phyloP scores from a whole-genome alignment of 2,113 vertebrate genomes.

The Anseranas semipalmata region DNA sequence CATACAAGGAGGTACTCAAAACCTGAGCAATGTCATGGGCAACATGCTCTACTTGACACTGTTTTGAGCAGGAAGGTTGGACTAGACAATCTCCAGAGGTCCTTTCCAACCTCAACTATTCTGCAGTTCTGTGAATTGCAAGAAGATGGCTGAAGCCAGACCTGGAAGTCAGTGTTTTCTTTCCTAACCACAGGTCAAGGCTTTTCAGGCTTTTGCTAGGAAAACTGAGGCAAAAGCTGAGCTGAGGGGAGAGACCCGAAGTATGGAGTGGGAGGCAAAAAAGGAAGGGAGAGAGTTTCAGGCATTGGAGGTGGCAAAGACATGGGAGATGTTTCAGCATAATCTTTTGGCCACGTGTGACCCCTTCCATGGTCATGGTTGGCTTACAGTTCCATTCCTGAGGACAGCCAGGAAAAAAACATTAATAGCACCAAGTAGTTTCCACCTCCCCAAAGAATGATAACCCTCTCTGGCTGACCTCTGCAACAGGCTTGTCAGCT shows the following conservation, averaged over 20 bases:
- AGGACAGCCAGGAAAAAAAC: constrained; percentile 63
- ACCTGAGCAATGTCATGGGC: background rate
- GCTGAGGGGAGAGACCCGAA: background rate
- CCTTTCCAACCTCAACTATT: background rate
- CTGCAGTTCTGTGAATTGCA: background rate
- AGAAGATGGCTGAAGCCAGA: background rate
- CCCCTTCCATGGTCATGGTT: constrained; percentile 57
- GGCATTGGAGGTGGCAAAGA: background rate
- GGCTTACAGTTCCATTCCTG: constrained; percentile 46
- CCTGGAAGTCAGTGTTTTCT: background rate
- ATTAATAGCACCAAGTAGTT: constrained; percentile 32
- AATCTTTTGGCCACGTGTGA: constrained; percentile 29
- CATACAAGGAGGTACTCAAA: background rate
- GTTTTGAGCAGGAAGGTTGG: background rate
- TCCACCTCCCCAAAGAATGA: constrained; percentile 63
- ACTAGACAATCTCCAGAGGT: background rate
- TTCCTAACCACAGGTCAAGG: background rate
- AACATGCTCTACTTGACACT: background rate
- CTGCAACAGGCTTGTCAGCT: constrained; percentile 24
- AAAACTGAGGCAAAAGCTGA: background rate
- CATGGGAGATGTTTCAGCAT: background rate
- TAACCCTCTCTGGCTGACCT: constrained; percentile 61
- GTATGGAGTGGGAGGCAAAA: background rate
- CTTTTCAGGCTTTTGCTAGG: background rate
- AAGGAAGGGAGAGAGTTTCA: background rate